Base-by-base conservation (phyloP, 2,888 invertebrate species). In the Uloborus plumipes region DNA sequence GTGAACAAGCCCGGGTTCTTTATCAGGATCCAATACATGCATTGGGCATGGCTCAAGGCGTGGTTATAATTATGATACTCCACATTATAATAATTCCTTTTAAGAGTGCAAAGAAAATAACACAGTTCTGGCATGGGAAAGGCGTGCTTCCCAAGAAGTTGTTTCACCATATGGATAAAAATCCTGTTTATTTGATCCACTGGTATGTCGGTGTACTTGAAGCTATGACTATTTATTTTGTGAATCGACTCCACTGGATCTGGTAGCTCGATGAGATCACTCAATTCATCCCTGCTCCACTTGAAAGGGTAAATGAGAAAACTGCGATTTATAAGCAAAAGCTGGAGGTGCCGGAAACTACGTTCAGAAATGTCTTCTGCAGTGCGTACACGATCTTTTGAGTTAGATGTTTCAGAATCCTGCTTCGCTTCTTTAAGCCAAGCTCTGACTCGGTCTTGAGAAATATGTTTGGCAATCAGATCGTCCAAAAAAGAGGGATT, bases 61-160 rank as follows among this genome's bases (percentile, higher is more conserved):
- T 81, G 81, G 51, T 39, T 16, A 53, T 81, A 81, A 47, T 81
- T 81, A 47, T 81, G 81, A 22, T 81, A 81, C 39, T 74, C 74
- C 20, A 70, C 58, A 6, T 75, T 50, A 22, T 51, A 22, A 51
- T 81, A 81, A 18, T 81, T 81, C 31, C 55, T 58, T 18, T 70
- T 64, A 22, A 81, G 22, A 4, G 70, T 55, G 16, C 58, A 62
- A 20, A 81, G 51, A 67, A 81, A 81, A 26, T 74, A 75, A 39
- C 70, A 69, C 20, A 81, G 59, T 16, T 81, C 70, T 3, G 70
- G 61, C 81, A 70, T 70, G 1, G 81, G 81, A 49, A 81, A 81
- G 47, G 55, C 58, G 31, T 39, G 7, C 53, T 76, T 31, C 2
- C 79, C 79, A 6, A 79, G 20, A n/a, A 79, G 55, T 1, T 73